Evolutionary conservation across 1,140 invertebrate species (phyloP), one percentile per base, ranked within the genome.

Genomic region (Chlorops oryzae): DNA sequence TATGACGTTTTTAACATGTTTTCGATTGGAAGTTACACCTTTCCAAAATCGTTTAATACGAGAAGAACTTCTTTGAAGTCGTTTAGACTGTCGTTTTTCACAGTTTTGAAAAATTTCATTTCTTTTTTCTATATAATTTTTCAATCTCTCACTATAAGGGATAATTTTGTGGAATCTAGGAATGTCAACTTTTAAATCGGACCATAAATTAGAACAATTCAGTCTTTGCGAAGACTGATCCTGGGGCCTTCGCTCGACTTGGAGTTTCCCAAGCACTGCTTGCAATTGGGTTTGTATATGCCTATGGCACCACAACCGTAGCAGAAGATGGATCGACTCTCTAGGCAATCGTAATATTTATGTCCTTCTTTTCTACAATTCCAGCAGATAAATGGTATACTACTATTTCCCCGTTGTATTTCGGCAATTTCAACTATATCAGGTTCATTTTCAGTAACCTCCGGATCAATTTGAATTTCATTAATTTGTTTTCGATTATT

Each of bases 271-370:
- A 9, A 23, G 34, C 44, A 52, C 2, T 40, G 12, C n/a, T 21
- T 12, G 12, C 43, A 47, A 25, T 38, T 23, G 2, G 45, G 43
- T 34, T 35, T 52, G 32, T 25, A 52, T 2, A 40, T 35, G 34
- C 39, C 25, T n/a, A 9, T 13, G 18, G 10, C 20, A 21, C 47
- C 42, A 41, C 47, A 54, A 15, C 35, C 42, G 20, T 50, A 54
- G 24, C 47, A 53, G 38, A 53, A 50, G 10, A 50, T 39, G 2
- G 41, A 37, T 32, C 47, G n/a, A 21, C 22, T 15, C 24, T 17
- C 44, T 24, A 46, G 40, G 35, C 52, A 54, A 34, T 50, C 48
- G 10, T 46, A 21, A 27, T 50, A 50, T 18, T 48, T 46, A 32
- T 50, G 52, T 13, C 47, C 47, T 2, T 37, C 17, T 4, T 49